Evolutionary conservation across 2,888 invertebrate species (phyloP).

Genomic region (Drosophila merina): DNA sequence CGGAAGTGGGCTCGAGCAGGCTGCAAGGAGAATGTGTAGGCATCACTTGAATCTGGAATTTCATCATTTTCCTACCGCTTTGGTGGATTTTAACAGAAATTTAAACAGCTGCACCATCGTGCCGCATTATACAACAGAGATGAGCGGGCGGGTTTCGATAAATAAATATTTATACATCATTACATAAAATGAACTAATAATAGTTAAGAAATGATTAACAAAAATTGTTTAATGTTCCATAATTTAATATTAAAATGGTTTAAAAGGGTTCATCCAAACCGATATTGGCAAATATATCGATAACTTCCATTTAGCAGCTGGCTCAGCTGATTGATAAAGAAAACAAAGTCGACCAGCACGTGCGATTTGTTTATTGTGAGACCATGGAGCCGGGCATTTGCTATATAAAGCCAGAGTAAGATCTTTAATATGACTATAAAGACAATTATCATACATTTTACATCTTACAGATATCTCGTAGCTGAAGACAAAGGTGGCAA

Average conservation of each 20-base stretch:
- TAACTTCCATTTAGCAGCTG: neutral
- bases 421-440: neutral
- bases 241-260: neutral
- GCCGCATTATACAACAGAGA: constrained; percentile 10
- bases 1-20: constrained; percentile 74
- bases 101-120: constrained; percentile 81
- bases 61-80: constrained; percentile 63
- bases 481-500: constrained; percentile 33
- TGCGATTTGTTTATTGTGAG: constrained; percentile 49
- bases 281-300: constrained; percentile 8
- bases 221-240: neutral
- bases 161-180: neutral
- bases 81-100: constrained; percentile 73
- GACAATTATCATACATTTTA: neutral
- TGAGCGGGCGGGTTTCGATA: neutral
- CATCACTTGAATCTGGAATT: neutral
- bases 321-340: constrained; percentile 29
- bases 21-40: constrained; percentile 48
- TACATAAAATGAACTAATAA: neutral
- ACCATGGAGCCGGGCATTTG: constrained; percentile 83
- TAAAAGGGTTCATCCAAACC: neutral
- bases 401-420: constrained; percentile 82
- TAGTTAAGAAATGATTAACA: neutral
- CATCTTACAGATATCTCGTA: constrained; percentile 49
- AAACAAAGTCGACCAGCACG: constrained; percentile 48